These are phyloP conservation scores for Dromiciops gliroides DNA, from an alignment of 2,113 vertebrate species.

Conservation along the genomic window DNA sequence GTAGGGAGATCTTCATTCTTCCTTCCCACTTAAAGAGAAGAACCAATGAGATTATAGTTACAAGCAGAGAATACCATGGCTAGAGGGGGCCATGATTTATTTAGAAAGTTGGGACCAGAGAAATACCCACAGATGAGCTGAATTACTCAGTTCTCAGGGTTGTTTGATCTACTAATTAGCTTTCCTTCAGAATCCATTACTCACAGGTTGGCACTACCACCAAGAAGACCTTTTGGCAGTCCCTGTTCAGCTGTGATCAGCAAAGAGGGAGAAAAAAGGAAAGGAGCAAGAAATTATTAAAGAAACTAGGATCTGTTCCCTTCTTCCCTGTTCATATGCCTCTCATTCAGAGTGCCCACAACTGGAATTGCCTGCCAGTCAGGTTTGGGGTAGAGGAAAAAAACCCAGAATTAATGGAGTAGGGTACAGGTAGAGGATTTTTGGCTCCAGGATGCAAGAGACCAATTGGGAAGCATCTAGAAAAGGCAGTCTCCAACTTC, in stretches of 20 bases:
- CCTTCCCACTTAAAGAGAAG: not conserved
- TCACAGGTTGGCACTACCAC: constrained; percentile 64
- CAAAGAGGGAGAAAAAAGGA: constrained; percentile 46
- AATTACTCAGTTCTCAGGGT: constrained; percentile 63
- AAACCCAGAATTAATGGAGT: not conserved
- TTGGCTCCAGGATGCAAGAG: not conserved
- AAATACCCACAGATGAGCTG: constrained; percentile 68
- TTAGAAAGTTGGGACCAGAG: constrained; percentile 47
- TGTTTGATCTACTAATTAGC: constrained; percentile 81
- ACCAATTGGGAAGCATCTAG: not conserved
- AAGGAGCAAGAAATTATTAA: constrained; percentile 56
- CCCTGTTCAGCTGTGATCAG: constrained; percentile 66
- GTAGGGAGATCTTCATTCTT: not conserved
- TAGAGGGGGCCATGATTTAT: constrained; percentile 69
- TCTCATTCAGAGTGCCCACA: not conserved
- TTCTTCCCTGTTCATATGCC: not conserved
- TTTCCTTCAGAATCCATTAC: constrained; percentile 73
- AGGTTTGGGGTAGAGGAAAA: not conserved
- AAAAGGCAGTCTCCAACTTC: not conserved
- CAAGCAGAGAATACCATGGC: constrained; percentile 47
- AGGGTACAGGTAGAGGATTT: not conserved
- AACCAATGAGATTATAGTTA: not conserved
- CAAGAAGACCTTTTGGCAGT: constrained; percentile 70
- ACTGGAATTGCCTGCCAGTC: not conserved
- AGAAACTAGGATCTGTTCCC: constrained; percentile 19